Conservation (phyloP, 2,888 invertebrate genomes). For the Heliconius aoede region DNA sequence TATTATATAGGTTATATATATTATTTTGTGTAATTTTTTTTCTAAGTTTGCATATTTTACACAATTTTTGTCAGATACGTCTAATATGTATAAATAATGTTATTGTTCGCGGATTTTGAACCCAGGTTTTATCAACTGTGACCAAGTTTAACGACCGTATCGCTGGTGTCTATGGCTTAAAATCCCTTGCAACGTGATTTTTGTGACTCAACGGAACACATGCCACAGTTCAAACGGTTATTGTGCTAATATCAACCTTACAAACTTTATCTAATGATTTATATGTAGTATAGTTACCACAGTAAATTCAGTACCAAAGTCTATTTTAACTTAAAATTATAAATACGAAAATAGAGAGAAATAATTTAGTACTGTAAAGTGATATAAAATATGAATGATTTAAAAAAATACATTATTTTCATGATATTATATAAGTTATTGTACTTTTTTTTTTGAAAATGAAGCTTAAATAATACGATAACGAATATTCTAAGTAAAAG, state of each 20-base stretch:
- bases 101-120: constrained; percentile 44
- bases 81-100: constrained; percentile 29
- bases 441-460: too few relatives aligned
- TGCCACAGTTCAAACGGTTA: constrained; percentile 39
- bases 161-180: constrained; percentile 15
- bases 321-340: neutral
- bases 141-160: neutral
- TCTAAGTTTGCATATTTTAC: neutral
- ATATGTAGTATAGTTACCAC: neutral
- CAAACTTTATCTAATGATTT: constrained; percentile 11
- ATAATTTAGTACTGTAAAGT: neutral
- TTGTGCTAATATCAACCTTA: constrained; percentile 35
- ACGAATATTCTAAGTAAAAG: too few relatives aligned
- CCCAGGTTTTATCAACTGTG: constrained; percentile 27
- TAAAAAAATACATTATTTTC: too few relatives aligned
- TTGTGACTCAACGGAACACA: constrained; percentile 26
- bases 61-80: neutral
- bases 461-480: too few relatives aligned
- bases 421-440: too few relatives aligned
- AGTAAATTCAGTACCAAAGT: neutral
- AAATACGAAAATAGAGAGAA: neutral
- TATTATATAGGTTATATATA: too few relatives aligned
- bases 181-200: constrained; percentile 9
- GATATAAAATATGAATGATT: too few relatives aligned
- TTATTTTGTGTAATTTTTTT: too few relatives aligned